Evolutionary conservation across 2,888 invertebrate genomes (phyloP), one percentile per base, ranked within the genome.

Genomic region (Teleogryllus oceanicus): DNA sequence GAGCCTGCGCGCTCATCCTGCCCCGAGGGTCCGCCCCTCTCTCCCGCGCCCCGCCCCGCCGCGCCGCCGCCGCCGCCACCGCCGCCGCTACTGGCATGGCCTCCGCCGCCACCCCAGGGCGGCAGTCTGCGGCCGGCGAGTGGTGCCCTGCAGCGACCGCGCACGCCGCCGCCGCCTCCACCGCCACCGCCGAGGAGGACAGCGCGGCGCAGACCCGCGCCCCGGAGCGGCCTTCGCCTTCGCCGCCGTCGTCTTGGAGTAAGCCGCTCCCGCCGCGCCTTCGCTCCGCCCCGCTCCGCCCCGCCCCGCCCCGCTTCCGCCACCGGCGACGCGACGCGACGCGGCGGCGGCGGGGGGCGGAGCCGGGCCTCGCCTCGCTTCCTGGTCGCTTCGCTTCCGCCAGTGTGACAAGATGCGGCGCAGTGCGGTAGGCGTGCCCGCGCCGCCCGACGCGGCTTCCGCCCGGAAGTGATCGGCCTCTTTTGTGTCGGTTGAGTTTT

Each of bases 11-110:
- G 11, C 49, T 79, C 76, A 37, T 21, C 75, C 49, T 13, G 49
- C 79, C 75, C 79, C 76, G 24, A 37, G 49, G 24, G 49, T 11
- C 76, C 76, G 76, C 50, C 76, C 50, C 50, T 50, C 50, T 75
- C 50, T 50, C n/a, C 16, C 50, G 18, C 24, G 77, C n/a, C n/a
- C n/a, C 74, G 20, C 50, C 76, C 50, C 50, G 50, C 50, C 74
- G 49, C 77, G 24, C 49, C 12, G 20, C 50, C 24, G 16, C 62
- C 74, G 20, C 77, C 49, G 37, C 78, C 49, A 5, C n/a, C 74
- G 51, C 75, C 37, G 37, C 74, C 18, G 50, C 77, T 76, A 77
- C 62, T 74, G 74, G 74, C 77, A 76, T 79, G 24, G 24, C 50
- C 20, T 62, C 79, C 51, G 62, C 62, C 62, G 62, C 62, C 62